A percentile compares a stretch with the other conserved stretches of the same genome.
Evolutionary conservation across 2,797 vertebrate species (phyloP).

Genomic region (Melanotaenia pygmaea): DNA sequence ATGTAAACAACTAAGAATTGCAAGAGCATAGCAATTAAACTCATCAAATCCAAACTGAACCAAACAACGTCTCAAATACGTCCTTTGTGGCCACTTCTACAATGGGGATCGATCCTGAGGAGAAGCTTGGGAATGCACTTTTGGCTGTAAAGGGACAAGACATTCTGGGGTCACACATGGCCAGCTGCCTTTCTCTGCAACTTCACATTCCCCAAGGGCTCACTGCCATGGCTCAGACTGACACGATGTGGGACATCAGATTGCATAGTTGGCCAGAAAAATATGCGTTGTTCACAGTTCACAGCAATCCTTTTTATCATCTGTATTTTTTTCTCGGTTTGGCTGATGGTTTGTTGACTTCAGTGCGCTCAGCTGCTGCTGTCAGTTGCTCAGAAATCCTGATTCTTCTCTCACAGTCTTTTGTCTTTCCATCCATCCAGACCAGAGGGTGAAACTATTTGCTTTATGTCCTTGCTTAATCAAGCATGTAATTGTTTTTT

Average conservation of each 20-base stretch:
- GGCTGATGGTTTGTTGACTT: constrained; percentile 58
- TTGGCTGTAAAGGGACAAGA: constrained; percentile 44
- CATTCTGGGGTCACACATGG: constrained; percentile 43
- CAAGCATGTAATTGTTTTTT: constrained; percentile 29
- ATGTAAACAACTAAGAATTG: constrained; percentile 10
- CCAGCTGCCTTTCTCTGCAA: constrained; percentile 32
- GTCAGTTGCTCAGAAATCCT: constrained; percentile 19
- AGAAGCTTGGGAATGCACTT: constrained; percentile 50
- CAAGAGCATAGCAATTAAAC: constrained; percentile 18
- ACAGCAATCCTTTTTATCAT: constrained; percentile 39
- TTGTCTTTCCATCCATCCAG: constrained; percentile 8
- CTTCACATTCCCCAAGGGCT: constrained; percentile 16
- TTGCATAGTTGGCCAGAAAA: constrained; percentile 53
- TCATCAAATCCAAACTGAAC: constrained; percentile 25
- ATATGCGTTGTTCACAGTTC: constrained; percentile 38
- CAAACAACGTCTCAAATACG: constrained; percentile 34
- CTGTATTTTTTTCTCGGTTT: constrained; percentile 58
- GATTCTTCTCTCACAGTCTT: constrained; percentile 16
- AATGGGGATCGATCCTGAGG: constrained; percentile 28
- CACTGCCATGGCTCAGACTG: constrained; percentile 31
- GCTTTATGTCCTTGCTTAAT: constrained; percentile 31
- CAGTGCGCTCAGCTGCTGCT: constrained; percentile 34
- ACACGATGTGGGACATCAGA: constrained; percentile 34
- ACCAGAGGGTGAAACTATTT: constrained; percentile 9
- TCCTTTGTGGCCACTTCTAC: constrained; percentile 32